Evolutionary conservation across 2,888 invertebrate species (phyloP), one percentile per base, ranked within the genome.

Genomic region (Pteria penguin): DNA sequence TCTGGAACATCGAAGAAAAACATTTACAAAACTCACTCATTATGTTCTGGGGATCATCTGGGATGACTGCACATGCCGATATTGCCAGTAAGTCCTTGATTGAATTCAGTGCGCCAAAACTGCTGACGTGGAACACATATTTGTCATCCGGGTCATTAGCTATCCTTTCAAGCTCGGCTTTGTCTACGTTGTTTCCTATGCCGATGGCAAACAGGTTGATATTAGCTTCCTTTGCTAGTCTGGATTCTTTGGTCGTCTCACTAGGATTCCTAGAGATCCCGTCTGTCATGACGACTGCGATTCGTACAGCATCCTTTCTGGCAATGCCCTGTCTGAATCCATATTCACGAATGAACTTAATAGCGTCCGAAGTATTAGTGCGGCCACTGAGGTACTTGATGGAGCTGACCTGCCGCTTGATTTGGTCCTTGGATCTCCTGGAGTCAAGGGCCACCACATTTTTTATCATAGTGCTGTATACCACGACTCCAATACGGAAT

Each of bases 181-280:
- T 78, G 58, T 88, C 87, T 4, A 86, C 83, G 18, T 83, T 80
- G n/a, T 72, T 78, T 0, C 91, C 91, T 2, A 91, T 89, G 1
- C 91, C 91, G 33, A 91, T 86, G 45, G 90, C 86, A 74, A 90
- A 90, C 60, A 91, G 65, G 69, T 88, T 84, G 57, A 90, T 88
- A 4, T 89, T 88, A 11, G 82, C 83, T 22, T 85, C 61, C 73
- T 79, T 82, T 0, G 84, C 81, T 0, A 83, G 77, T 45, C 82
- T 81, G 0, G 86, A 84, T 36, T 83, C 82, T 26, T 71, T 36
- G 11, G 80, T 82, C 0, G 86, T 87, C 29, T 78, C 76, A 60
- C 69, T 70, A 22, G 84, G 84, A 31, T 79, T 69, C 58, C 82
- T 79, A 0, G 86, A 87, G 18, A 85, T 69, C 1, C 87, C 87